phyloP scores from a whole-genome alignment of 2,113 vertebrate species.

The Corvus moneduloides region DNA sequence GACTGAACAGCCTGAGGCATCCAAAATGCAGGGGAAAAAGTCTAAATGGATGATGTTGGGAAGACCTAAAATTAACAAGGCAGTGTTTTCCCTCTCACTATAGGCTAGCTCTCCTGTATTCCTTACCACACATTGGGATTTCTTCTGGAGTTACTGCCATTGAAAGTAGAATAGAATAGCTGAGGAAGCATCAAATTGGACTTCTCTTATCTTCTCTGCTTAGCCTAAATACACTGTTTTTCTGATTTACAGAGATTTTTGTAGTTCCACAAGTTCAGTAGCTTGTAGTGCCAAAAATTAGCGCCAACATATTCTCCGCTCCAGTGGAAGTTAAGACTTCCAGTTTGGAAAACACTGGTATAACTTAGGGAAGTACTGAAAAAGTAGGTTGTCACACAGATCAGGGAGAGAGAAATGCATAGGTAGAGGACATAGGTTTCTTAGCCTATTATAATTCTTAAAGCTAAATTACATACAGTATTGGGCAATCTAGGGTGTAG shows the following conservation, averaged over 20 bases:
- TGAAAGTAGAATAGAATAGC: neutral
- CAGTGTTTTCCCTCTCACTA: neutral
- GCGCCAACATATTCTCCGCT: neutral
- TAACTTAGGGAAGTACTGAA: neutral
- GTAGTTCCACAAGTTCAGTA: neutral
- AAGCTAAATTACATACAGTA: neutral
- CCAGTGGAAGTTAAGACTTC: neutral
- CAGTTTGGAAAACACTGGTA: neutral
- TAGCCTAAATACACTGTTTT: neutral
- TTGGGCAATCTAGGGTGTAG: neutral
- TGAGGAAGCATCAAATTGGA: neutral
- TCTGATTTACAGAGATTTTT: neutral
- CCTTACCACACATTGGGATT: neutral
- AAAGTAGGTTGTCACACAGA: neutral
- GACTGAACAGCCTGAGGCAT: constrained; percentile 3
- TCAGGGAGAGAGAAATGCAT: neutral
- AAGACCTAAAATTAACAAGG: neutral
- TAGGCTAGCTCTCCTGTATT: neutral
- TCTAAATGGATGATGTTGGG: neutral
- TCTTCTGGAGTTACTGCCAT: neutral
- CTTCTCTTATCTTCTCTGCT: neutral
- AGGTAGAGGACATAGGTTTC: neutral
- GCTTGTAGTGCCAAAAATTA: neutral
- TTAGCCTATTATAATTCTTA: neutral
- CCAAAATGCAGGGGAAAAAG: neutral